phyloP scores from a whole-genome alignment of 2,888 invertebrate genomes.

The Caradrina kadenii region DNA sequence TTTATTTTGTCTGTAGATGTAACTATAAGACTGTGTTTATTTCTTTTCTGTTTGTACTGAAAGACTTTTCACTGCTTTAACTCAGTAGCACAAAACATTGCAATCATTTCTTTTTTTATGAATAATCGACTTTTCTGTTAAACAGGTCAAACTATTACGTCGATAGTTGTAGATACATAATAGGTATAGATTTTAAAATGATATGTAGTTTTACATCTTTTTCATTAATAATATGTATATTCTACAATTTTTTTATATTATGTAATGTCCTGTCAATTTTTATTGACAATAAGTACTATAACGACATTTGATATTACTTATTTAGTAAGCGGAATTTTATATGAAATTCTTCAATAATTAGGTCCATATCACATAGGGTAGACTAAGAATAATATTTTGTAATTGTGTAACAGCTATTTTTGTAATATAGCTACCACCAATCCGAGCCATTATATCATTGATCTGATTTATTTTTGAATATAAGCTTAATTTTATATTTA shows the following conservation, averaged over 20 bases:
- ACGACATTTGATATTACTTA: conserved; percentile 60
- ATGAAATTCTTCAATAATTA: conserved; percentile 52
- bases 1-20: conserved; percentile 17
- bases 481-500: conserved; percentile 62
- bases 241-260: conserved; percentile 56
- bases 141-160: conserved; percentile 29
- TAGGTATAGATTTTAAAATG: conserved; percentile 23
- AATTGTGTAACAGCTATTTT: conserved; percentile 47
- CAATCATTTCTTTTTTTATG: not conserved
- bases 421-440: conserved; percentile 72
- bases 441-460: conserved; percentile 86
- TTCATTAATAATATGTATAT: conserved; percentile 42
- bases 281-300: conserved; percentile 80
- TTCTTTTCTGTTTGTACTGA: conserved; percentile 27
- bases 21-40: conserved; percentile 22
- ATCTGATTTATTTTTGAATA: conserved; percentile 66
- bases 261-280: conserved; percentile 64
- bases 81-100: conserved; percentile 48
- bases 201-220: conserved; percentile 29
- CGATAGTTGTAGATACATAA: conserved; percentile 45
- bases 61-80: conserved; percentile 9
- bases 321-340: conserved; percentile 47
- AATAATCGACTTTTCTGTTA: conserved; percentile 40
- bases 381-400: conserved; percentile 60
- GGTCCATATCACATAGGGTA: conserved; percentile 70